Evolutionary conservation across 2,113 vertebrate genomes (phyloP).

Genomic region (Stigmatopora nigra): DNA sequence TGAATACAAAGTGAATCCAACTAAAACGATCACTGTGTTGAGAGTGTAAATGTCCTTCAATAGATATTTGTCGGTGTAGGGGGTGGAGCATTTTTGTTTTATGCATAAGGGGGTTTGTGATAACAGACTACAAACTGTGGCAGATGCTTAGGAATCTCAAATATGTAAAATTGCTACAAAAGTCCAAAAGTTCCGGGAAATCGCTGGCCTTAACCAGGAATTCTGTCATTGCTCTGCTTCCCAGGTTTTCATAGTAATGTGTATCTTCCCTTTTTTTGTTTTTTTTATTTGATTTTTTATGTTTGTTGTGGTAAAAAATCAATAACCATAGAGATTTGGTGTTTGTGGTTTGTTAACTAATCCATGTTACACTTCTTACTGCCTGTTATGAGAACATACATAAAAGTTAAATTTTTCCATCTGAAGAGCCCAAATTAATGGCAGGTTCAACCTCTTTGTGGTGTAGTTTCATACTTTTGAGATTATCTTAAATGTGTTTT

Average conservation of each 20-base stretch:
- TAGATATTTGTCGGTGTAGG: constrained; percentile 24
- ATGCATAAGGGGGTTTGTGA: constrained; percentile 51
- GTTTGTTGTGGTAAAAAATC: constrained; percentile 34
- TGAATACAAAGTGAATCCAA: constrained; percentile 31
- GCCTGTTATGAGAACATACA: no score
- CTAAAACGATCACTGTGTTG: constrained; percentile 20
- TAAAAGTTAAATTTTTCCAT: no score
- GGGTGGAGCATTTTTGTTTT: constrained; percentile 43
- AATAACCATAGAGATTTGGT: constrained; percentile 11
- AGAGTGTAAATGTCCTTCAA: constrained; percentile 27
- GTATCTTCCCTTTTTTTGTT: constrained; percentile 1
- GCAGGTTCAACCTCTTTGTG: constrained; percentile 15
- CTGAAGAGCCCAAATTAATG: no score
- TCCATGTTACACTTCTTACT: no score
- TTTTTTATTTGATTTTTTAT: constrained; percentile 37
- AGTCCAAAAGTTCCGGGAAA: constrained; percentile 40
- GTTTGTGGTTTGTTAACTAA: no score
- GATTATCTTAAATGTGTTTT: constrained; percentile 62
- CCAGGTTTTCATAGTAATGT: constrained; percentile 23
- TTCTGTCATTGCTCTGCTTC: constrained; percentile 41
- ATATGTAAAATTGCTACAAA: constrained; percentile 51
- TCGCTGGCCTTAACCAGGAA: constrained; percentile 27
- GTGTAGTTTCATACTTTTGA: constrained; percentile 9
- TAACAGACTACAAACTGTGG: constrained; percentile 47
- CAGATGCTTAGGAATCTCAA: constrained; percentile 50